Percentiles rank a stretch among this genome's conserved stretches.
Evolutionary conservation across 2,797 vertebrate species (phyloP).

Genomic region (Rhinogobio ventralis): DNA sequence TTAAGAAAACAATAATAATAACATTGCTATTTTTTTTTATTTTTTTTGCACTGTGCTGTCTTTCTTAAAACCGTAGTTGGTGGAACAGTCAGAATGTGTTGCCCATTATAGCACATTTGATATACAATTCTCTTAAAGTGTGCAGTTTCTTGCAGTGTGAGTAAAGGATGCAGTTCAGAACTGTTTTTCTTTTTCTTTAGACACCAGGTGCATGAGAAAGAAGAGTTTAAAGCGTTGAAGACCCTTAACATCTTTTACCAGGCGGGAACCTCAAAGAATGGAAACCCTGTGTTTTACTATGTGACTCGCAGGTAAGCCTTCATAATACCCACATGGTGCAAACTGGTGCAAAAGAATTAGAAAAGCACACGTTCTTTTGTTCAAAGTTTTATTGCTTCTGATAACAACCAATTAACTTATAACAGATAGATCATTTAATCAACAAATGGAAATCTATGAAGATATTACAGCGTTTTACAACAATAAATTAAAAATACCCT

Average conservation of each 20-base stretch:
- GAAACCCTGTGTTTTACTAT: conserved; percentile 98
- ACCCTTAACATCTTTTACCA: conserved; percentile 99
- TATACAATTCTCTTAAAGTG: neutral
- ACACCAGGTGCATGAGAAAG: conserved; percentile 97
- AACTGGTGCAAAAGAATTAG: neutral
- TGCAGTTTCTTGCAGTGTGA: neutral
- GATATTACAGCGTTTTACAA: neutral
- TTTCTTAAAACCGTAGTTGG: no score
- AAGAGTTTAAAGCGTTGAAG: conserved; percentile 98
- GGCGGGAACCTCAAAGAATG: conserved; percentile 94
- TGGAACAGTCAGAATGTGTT: neutral
- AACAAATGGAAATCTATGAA: neutral
- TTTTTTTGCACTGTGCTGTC: neutral
- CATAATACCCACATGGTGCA: neutral
- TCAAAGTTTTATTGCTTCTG: neutral
- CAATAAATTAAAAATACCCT: neutral
- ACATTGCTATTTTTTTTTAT: neutral
- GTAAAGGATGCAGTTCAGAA: neutral
- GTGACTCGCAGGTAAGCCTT: conserved; percentile 90
- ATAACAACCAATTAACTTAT: neutral
- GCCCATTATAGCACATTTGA: neutral
- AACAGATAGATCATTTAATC: neutral
- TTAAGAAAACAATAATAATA: neutral
- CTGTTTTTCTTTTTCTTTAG: conserved; percentile 65
- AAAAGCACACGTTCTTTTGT: neutral